A percentile compares a stretch with the other conserved stretches of the same genome.
Conservation (phyloP, 2,888 invertebrate species). For the Hirtodrosophila duncani region DNA sequence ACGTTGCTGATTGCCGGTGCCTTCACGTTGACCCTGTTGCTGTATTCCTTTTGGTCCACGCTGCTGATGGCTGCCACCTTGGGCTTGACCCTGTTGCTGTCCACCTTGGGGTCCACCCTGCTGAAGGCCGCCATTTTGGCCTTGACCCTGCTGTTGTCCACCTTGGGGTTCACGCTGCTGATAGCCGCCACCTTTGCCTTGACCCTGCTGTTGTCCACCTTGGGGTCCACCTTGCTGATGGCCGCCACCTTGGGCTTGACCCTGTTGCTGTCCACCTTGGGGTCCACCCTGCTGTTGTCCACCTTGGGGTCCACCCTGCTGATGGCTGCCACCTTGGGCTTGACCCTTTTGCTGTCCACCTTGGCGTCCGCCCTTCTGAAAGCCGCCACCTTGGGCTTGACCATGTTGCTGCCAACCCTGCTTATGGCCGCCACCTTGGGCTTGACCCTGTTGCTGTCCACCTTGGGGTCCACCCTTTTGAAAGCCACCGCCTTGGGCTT, state of each 20-base stretch:
- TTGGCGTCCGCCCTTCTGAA: too few species aligned
- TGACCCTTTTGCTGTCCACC: conserved; percentile 1
- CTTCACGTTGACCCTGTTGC: background rate
- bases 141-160: too few species aligned
- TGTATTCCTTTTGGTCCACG: background rate
- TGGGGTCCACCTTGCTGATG: conserved; percentile 3
- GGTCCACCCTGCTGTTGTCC: conserved; percentile 6
- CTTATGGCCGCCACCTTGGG: too few species aligned
- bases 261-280: background rate
- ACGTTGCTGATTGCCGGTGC: conserved; percentile 8
- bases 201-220: conserved; percentile 2
- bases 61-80: conserved; percentile 8
- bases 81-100: too few species aligned
- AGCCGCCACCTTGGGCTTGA: too few species aligned
- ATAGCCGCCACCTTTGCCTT: background rate
- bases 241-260: too few species aligned
- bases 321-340: conserved; percentile 3
- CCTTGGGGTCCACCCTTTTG: too few species aligned
- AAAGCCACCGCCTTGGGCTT: too few species aligned
- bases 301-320: conserved; percentile 1
- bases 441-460: too few species aligned
- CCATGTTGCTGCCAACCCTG: too few species aligned
- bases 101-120: too few species aligned
- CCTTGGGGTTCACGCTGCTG: conserved; percentile 1
- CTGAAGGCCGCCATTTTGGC: too few species aligned